These are phyloP conservation scores for Anastrepha ludens DNA, from an alignment of 1,140 invertebrate species.

Conservation along the genomic window DNA sequence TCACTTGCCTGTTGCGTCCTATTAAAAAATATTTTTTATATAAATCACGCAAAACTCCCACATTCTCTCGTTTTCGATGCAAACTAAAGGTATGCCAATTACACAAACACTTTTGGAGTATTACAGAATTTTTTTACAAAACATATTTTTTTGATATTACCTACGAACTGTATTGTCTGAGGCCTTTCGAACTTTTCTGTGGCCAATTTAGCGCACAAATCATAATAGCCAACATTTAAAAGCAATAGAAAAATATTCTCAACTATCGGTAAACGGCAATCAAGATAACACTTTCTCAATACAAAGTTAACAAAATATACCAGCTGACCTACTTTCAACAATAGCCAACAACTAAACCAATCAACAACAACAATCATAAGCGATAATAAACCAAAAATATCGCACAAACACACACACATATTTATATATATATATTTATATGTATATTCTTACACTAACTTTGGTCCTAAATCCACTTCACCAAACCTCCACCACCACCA, in stretches of 20 bases:
- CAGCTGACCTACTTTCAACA: slow-evolving; percentile 46
- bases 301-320: slow-evolving; percentile 10
- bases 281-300: slow-evolving; percentile 37
- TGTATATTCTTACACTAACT: neutral
- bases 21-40: too few species aligned
- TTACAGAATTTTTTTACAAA: too few species aligned
- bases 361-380: neutral
- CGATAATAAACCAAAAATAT: neutral
- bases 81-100: too few species aligned
- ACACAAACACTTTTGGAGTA: too few species aligned
- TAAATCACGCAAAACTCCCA: too few species aligned
- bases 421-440: too few species aligned
- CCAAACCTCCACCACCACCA: neutral
- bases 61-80: too few species aligned
- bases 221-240: slow-evolving; percentile 44
- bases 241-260: neutral
- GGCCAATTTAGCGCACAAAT: slow-evolving; percentile 4
- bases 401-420: neutral
- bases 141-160: neutral
- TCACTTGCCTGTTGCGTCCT: too few species aligned
- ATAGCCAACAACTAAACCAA: neutral
- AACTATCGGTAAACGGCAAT: slow-evolving; percentile 20
- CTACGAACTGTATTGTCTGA: slow-evolving; percentile 5
- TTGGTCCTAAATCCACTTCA: slow-evolving; percentile 33
- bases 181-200: neutral